A percentile compares a stretch with the other conserved stretches of the same genome.
Evolutionary conservation across 2,888 invertebrate species (phyloP).

Genomic region (Cryptus armator): DNA sequence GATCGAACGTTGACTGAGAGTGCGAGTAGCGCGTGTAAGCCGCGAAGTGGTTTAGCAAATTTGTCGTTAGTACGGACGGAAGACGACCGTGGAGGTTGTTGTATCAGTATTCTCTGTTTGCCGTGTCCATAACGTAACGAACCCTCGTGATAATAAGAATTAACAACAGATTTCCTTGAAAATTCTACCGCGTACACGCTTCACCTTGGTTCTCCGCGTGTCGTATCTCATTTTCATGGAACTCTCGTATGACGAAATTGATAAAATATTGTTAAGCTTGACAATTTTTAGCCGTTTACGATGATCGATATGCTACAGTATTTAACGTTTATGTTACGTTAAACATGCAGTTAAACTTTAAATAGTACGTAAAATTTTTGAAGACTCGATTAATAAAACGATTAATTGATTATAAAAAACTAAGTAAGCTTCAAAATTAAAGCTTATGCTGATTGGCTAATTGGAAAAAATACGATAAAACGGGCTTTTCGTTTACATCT

Average conservation of each 20-base stretch:
- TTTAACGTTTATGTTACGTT: too few relatives aligned
- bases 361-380: background rate
- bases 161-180: constrained; percentile 33
- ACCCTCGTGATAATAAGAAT: constrained; percentile 46
- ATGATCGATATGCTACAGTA: too few relatives aligned
- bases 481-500: background rate
- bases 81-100: constrained; percentile 40
- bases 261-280: too few relatives aligned
- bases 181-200: constrained; percentile 4
- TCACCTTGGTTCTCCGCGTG: background rate
- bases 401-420: too few relatives aligned
- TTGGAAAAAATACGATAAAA: background rate
- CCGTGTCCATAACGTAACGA: constrained; percentile 8
- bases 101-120: constrained; percentile 39
- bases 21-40: constrained; percentile 20
- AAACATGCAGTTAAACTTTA: too few relatives aligned
- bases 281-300: too few relatives aligned
- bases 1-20: constrained; percentile 29
- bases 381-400: background rate
- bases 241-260: background rate
- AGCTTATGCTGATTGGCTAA: background rate
- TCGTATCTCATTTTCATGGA: background rate
- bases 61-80: constrained; percentile 39
- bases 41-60: constrained; percentile 9
- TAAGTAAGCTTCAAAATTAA: too few relatives aligned